Evolutionary conservation across 2,797 vertebrate genomes (phyloP).

Genomic region (Brotula barbata): DNA sequence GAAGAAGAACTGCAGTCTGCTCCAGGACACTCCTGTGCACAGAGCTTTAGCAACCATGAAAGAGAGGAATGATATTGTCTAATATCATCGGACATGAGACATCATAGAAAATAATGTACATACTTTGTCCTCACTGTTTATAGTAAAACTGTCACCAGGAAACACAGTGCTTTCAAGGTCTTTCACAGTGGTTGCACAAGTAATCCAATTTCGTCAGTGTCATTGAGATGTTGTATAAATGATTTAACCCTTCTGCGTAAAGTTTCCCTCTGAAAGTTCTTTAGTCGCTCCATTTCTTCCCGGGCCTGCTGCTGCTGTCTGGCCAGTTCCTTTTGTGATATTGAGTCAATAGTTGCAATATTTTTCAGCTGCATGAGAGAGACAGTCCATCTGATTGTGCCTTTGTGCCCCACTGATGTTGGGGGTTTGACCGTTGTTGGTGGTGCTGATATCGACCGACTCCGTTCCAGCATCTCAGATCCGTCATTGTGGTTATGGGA

Average conservation of each 20-base stretch:
- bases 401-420: slow-evolving; percentile 34
- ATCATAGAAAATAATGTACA: slow-evolving; percentile 1
- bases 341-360: slow-evolving; percentile 79
- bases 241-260: slow-evolving; percentile 69
- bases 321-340: slow-evolving; percentile 74
- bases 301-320: slow-evolving; percentile 50
- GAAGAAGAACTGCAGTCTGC: slow-evolving; percentile 65
- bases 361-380: slow-evolving; percentile 78
- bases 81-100: slow-evolving; percentile 13
- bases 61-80: slow-evolving; percentile 58
- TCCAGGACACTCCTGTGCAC: slow-evolving; percentile 75
- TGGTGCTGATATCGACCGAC: slow-evolving; percentile 55
- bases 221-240: slow-evolving; percentile 70
- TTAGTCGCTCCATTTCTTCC: slow-evolving; percentile 64
- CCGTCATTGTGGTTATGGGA: neutral
- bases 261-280: slow-evolving; percentile 60
- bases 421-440: neutral
- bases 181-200: slow-evolving; percentile 13
- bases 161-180: neutral
- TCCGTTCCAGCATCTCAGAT: slow-evolving; percentile 4
- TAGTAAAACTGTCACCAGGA: neutral
- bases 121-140: neutral
- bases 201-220: slow-evolving; percentile 17
- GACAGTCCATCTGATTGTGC: slow-evolving; percentile 47
- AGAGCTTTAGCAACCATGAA: slow-evolving; percentile 69